Evolutionary conservation across 2,888 invertebrate species (phyloP).

Genomic region (Pachycephus smyrnensis): DNA sequence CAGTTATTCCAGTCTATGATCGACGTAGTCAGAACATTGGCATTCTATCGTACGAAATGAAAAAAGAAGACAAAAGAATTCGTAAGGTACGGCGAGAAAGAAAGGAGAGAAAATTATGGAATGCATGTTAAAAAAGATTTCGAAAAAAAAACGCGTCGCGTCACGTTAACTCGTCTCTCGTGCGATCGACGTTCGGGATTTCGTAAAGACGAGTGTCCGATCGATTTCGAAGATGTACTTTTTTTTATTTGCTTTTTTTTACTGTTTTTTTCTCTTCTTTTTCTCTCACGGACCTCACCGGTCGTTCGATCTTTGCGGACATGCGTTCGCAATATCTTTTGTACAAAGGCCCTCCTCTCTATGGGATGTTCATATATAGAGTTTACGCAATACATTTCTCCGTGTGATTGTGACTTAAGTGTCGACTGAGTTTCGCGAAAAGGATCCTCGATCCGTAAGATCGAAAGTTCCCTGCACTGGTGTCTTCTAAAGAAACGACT

Average conservation of each 20-base stretch:
- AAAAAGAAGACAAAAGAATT: not conserved
- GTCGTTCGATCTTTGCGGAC: not conserved
- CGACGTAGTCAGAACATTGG: not conserved
- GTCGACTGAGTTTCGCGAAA: slow-evolving; percentile 21
- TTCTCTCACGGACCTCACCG: not conserved
- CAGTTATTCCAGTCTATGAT: not conserved
- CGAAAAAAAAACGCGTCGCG: not conserved
- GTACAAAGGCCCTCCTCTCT: slow-evolving; percentile 24
- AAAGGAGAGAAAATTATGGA: not conserved
- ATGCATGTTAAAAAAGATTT: not conserved
- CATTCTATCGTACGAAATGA: not conserved
- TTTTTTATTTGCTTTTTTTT: not conserved
- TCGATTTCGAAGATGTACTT: not conserved
- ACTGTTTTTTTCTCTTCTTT: not conserved
- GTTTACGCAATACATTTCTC: slow-evolving; percentile 24
- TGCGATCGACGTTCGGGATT: not conserved
- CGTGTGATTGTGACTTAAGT: slow-evolving; percentile 19
- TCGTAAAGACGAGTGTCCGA: not conserved
- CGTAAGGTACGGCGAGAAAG: not conserved
- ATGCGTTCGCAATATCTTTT: slow-evolving; percentile 18
- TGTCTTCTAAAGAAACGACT: slow-evolving; percentile 21
- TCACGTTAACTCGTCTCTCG: too few relatives aligned
- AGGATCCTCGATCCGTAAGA: slow-evolving; percentile 21
- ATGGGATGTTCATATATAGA: slow-evolving; percentile 7
- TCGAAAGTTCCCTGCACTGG: slow-evolving; percentile 25